phyloP scores from a whole-genome alignment of 1,140 invertebrate species.

The Palaemon carinicauda region DNA sequence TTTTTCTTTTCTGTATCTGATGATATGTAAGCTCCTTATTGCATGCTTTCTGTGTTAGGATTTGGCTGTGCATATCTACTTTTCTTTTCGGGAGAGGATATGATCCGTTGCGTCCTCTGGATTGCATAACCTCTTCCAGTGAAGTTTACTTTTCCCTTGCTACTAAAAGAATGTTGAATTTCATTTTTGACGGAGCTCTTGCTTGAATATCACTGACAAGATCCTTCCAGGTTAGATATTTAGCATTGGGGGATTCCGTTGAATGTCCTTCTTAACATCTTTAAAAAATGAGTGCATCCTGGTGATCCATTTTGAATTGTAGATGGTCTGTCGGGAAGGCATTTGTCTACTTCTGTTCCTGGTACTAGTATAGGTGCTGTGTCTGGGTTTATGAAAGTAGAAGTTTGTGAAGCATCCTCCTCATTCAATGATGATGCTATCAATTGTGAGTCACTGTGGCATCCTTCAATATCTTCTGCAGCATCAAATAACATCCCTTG shows the following conservation, averaged over 20 bases:
- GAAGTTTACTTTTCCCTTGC: background rate
- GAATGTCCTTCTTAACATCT: background rate
- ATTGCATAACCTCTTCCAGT: background rate
- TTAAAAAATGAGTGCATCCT: background rate
- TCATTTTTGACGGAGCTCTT: background rate
- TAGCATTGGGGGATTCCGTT: background rate
- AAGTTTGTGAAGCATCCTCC: background rate
- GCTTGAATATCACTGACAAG: background rate
- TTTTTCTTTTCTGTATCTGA: too few relatives aligned
- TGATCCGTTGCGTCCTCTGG: too few relatives aligned
- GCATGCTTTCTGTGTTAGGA: too few relatives aligned
- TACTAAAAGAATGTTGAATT: too few relatives aligned
- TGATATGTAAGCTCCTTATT: too few relatives aligned
- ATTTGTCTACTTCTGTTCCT: background rate
- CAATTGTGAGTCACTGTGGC: background rate
- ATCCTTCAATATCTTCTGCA: background rate
- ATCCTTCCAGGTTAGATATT: background rate
- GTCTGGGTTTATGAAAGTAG: background rate
- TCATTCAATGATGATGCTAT: background rate
- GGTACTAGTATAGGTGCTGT: background rate
- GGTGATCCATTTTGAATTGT: background rate
- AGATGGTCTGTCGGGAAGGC: too few relatives aligned
- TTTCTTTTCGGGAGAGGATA: too few relatives aligned
- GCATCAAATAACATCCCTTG: too few relatives aligned
- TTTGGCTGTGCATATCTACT: too few relatives aligned